Percentiles rank a stretch among this genome's conserved stretches.
phyloP scores from a whole-genome alignment of 2,888 invertebrate genomes.

The Ophion obscuratus region DNA sequence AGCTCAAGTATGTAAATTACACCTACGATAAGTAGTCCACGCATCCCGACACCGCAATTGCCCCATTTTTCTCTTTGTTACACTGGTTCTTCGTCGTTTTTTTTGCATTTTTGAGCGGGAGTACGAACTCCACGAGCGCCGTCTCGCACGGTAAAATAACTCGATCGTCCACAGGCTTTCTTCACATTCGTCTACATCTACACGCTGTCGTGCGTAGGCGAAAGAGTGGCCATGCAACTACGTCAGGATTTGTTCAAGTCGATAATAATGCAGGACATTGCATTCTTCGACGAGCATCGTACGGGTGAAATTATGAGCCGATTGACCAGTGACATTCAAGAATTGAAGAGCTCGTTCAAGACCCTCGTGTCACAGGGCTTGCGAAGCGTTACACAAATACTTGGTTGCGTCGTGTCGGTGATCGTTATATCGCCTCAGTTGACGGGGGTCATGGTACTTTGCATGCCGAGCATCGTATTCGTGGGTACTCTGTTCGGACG shows the following conservation, averaged over 20 bases:
- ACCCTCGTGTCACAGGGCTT: slow-evolving; percentile 96
- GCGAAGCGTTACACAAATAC: slow-evolving; percentile 93
- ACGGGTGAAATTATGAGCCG: slow-evolving; percentile 97
- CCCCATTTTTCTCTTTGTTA: background rate
- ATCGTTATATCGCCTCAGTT: slow-evolving; percentile 95
- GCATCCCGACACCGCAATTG: slow-evolving; percentile 9
- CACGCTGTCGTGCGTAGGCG: slow-evolving; percentile 94
- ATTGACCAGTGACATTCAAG: slow-evolving; percentile 96
- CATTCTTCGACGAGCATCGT: slow-evolving; percentile 95
- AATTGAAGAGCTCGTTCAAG: slow-evolving; percentile 98
- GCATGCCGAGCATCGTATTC: slow-evolving; percentile 93
- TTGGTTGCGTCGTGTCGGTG: slow-evolving; percentile 92
- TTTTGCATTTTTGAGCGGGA: background rate
- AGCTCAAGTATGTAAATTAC: slow-evolving; percentile 87
- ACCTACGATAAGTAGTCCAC: slow-evolving; percentile 34
- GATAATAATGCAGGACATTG: slow-evolving; percentile 93
- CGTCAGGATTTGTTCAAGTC: slow-evolving; percentile 93
- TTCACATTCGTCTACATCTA: slow-evolving; percentile 97
- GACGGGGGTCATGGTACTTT: slow-evolving; percentile 93
- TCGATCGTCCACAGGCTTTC: slow-evolving; percentile 87
- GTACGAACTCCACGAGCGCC: background rate
- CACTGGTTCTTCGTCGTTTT: background rate
- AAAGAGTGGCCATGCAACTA: slow-evolving; percentile 93
- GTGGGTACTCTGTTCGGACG: slow-evolving; percentile 94
- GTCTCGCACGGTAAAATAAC: background rate